Evolutionary conservation across 2,888 invertebrate genomes (phyloP).

Genomic region (Lepidocyrtoides sp.): DNA sequence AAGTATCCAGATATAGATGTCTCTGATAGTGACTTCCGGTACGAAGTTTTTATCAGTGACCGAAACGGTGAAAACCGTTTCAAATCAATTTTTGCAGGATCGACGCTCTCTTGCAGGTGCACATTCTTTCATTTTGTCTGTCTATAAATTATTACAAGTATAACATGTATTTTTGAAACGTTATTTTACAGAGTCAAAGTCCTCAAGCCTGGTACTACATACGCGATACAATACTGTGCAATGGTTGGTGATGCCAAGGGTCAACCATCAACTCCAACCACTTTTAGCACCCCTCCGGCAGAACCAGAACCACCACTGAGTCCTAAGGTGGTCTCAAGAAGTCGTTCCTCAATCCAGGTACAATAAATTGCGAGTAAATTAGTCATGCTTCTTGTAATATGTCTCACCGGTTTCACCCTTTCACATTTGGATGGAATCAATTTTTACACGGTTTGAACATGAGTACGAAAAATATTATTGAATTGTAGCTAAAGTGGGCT

Average conservation of each 20-base stretch:
- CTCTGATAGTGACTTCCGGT: slow-evolving; percentile 90
- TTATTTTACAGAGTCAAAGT: slow-evolving; percentile 90
- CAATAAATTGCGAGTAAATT: too few relatives aligned
- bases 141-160: not conserved
- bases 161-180: too few relatives aligned
- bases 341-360: slow-evolving; percentile 83
- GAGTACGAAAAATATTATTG: too few relatives aligned
- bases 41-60: slow-evolving; percentile 94
- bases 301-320: slow-evolving; percentile 91
- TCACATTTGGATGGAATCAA: too few relatives aligned
- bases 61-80: slow-evolving; percentile 93
- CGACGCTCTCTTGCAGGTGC: slow-evolving; percentile 91
- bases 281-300: slow-evolving; percentile 93
- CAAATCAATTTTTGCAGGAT: slow-evolving; percentile 94
- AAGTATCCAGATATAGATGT: slow-evolving; percentile 88
- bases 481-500: slow-evolving; percentile 88
- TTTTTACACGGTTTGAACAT: too few relatives aligned
- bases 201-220: slow-evolving; percentile 92
- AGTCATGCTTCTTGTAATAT: too few relatives aligned
- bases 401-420: too few relatives aligned
- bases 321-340: slow-evolving; percentile 81
- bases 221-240: slow-evolving; percentile 93
- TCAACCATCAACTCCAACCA: slow-evolving; percentile 92
- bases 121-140: slow-evolving; percentile 10
- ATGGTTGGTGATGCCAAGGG: slow-evolving; percentile 92